Evolutionary conservation across 2,113 vertebrate genomes (phyloP).

Genomic region (Calonectris borealis): DNA sequence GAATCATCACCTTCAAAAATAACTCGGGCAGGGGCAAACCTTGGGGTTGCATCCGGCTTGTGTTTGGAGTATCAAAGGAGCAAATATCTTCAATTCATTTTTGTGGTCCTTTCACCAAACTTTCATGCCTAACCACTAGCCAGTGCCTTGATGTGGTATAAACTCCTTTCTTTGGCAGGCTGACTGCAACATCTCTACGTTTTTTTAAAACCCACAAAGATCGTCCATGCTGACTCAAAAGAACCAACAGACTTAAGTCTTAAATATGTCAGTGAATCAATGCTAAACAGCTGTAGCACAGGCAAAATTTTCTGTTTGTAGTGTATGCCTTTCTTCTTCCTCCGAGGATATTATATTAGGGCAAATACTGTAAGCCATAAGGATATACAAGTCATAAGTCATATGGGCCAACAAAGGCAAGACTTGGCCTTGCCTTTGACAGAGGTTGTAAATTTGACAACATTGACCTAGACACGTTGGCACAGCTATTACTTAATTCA

Average conservation of each 20-base stretch:
- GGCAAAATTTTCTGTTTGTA: not conserved
- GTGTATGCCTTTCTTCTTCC: not conserved
- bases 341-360: not conserved
- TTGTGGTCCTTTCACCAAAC: not conserved
- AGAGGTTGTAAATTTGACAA: slow-evolving; percentile 29
- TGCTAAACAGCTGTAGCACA: not conserved
- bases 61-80: not conserved
- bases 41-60: not conserved
- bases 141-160: not conserved
- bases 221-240: not conserved
- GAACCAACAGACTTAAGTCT: not conserved
- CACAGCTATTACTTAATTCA: slow-evolving; percentile 22
- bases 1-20: not conserved
- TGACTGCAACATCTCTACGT: not conserved
- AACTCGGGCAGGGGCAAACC: not conserved
- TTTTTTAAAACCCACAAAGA: not conserved
- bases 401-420: not conserved
- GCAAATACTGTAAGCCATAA: not conserved
- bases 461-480: slow-evolving; percentile 3
- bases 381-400: not conserved
- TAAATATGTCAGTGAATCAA: not conserved
- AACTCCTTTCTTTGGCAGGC: not conserved
- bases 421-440: slow-evolving; percentile 27
- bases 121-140: not conserved
- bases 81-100: not conserved